A percentile compares a stretch with the other conserved stretches of the same genome.
phyloP scores from a whole-genome alignment of 2,888 invertebrate species.

The Hesperia comma region DNA sequence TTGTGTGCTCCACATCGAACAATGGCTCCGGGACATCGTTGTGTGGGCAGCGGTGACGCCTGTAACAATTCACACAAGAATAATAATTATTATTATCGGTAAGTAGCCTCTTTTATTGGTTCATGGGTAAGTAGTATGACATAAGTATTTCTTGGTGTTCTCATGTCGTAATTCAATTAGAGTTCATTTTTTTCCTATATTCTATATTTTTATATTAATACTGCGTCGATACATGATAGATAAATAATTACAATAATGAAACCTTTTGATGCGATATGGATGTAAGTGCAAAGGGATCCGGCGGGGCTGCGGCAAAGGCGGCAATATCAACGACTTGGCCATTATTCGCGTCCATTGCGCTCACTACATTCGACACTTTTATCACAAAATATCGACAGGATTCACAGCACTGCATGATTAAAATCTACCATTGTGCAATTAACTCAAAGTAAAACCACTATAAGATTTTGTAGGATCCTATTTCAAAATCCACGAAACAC shows the following conservation, averaged over 20 bases:
- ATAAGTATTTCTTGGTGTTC: not conserved
- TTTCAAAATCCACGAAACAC: too few species aligned
- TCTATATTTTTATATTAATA: too few species aligned
- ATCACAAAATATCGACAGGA: conserved; percentile 28
- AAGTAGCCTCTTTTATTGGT: too few species aligned
- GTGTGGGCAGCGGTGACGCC: conserved; percentile 93
- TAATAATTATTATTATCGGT: not conserved
- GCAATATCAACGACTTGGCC: conserved; percentile 74
- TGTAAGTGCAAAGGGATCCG: conserved; percentile 67
- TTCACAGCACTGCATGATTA: conserved; percentile 11
- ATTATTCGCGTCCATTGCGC: conserved; percentile 76
- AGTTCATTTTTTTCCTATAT: too few species aligned
- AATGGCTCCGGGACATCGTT: conserved; percentile 85
- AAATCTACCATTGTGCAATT: not conserved
- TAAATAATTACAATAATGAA: conserved; percentile 41
- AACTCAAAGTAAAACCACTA: too few species aligned
- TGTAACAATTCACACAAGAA: conserved; percentile 63
- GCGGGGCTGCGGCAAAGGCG: conserved; percentile 71
- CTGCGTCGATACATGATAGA: too few species aligned
- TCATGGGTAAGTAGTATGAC: too few species aligned
- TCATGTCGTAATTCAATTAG: too few species aligned
- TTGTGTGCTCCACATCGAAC: conserved; percentile 83
- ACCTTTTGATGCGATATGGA: conserved; percentile 76
- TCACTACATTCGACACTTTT: conserved; percentile 35
- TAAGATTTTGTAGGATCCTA: too few species aligned